Base-by-base conservation (phyloP, 1,140 invertebrate genomes). In the Triops longicaudatus region DNA sequence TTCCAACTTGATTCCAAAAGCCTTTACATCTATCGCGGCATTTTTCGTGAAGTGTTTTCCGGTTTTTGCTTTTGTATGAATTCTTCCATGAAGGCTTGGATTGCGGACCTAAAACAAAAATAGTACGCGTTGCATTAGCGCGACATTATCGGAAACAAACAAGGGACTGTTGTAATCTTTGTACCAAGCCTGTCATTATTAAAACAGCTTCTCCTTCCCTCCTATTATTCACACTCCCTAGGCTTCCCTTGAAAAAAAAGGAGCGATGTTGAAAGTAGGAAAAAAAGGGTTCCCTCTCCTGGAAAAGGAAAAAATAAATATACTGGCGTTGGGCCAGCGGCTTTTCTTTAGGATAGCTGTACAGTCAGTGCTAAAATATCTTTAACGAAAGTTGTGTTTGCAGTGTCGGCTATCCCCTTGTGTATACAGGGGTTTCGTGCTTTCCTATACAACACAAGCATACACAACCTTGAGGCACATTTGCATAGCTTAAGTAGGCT, bases 401-500 rank as follows among this genome's bases (percentile, higher is more conserved):
- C 22, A 63, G 17, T 63, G 50, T 63, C 50, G 50, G 50, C 50
- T n/a, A 63, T 63, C 50, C 50, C 17, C 50, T 63, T 63, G 50
- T 63, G 22, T 63, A 63, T n/a, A n/a, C 22, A n/a, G 14, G 50
- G 2, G 50, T 22, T 63, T 63, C 50, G 17, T 11, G 50, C 10
- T 63, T 22, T 63, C 50, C 14, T 63, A 63, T 22, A 0, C 50
- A 63, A 63, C 50, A 22, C 50, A 63, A n/a, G 50, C 50, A 22
- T 63, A 63, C 50, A 37, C 2, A 17, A 63, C 50, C 50, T 63
- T 5, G 11, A 63, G 22, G 10, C 17, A 14, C 50, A 63, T 63
- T 63, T 63, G 50, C 50, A 63, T 63, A 63, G 50, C 50, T 63
- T 63, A 63, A 63, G 50, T 63, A 63, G 50, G 50, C n/a, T 63